A percentile compares a stretch with the other conserved stretches of the same genome.
These are phyloP conservation scores for Nymphalis urticae DNA, from an alignment of 2,888 invertebrate genomes.

Conservation along the genomic window DNA sequence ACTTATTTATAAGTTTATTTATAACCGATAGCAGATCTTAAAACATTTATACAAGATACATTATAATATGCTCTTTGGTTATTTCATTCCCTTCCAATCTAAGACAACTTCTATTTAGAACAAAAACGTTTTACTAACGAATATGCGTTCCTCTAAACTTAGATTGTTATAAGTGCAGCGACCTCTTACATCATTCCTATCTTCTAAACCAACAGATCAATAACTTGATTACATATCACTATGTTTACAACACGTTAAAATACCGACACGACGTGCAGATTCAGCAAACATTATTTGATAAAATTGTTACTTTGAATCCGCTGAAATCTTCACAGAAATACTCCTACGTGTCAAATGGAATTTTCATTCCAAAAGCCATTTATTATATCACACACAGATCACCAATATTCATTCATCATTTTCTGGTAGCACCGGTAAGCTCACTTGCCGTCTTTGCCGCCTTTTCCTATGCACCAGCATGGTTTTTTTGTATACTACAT, in stretches of 20 bases:
- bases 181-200: not conserved
- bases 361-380: conserved; percentile 5
- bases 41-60: not conserved
- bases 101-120: not conserved
- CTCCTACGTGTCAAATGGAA: not conserved
- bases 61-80: not conserved
- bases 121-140: not conserved
- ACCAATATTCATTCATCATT: conserved; percentile 60
- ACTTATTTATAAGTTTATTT: too few species aligned
- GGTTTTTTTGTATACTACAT: conserved; percentile 59
- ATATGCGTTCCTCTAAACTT: not conserved
- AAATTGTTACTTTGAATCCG: not conserved
- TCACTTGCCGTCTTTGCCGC: conserved; percentile 61
- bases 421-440: conserved; percentile 66
- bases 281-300: not conserved
- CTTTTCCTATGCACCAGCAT: conserved; percentile 56
- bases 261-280: not conserved
- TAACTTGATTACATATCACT: not conserved
- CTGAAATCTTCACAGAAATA: conserved; percentile 4
- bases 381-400: conserved; percentile 10
- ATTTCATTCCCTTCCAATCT: not conserved
- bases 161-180: not conserved
- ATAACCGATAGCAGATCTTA: too few species aligned
- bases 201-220: conserved; percentile 1
- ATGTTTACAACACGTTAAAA: not conserved